phyloP scores from a whole-genome alignment of 2,888 invertebrate species.

The Chouioia cunea region DNA sequence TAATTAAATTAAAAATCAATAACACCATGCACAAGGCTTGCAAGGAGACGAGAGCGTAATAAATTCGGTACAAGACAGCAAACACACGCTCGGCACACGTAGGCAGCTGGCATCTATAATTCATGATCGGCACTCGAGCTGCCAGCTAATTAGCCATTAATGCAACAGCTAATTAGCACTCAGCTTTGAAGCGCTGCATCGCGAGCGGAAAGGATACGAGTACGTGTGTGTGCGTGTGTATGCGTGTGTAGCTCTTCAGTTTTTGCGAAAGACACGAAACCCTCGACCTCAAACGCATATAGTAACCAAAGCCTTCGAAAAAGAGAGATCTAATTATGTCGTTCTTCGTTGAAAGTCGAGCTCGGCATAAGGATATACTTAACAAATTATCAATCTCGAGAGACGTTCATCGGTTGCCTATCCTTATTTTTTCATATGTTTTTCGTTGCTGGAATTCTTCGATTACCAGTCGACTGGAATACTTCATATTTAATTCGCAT shows the following conservation, averaged over 20 bases:
- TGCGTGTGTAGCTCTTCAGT: not conserved
- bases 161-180: constrained; percentile 43
- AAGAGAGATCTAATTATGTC: constrained; percentile 38
- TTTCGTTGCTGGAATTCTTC: not conserved
- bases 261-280: constrained; percentile 6
- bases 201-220: constrained; percentile 14
- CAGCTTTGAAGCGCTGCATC: constrained; percentile 31
- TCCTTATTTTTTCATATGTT: not conserved
- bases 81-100: no score
- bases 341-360: not conserved
- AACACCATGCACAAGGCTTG: no score
- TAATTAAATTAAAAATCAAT: no score
- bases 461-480: not conserved
- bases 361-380: not conserved
- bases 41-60: no score
- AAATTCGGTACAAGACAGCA: no score
- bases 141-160: constrained; percentile 42
- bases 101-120: constrained; percentile 28
- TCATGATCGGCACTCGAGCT: constrained; percentile 29
- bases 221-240: no score
- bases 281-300: constrained; percentile 41
- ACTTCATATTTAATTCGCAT: not conserved
- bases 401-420: not conserved
- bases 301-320: not conserved
- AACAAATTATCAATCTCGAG: constrained; percentile 1